Percentiles rank a stretch among this genome's conserved stretches.
phyloP scores from a whole-genome alignment of 2,113 vertebrate genomes.

The Misgurnus mizolepis region DNA sequence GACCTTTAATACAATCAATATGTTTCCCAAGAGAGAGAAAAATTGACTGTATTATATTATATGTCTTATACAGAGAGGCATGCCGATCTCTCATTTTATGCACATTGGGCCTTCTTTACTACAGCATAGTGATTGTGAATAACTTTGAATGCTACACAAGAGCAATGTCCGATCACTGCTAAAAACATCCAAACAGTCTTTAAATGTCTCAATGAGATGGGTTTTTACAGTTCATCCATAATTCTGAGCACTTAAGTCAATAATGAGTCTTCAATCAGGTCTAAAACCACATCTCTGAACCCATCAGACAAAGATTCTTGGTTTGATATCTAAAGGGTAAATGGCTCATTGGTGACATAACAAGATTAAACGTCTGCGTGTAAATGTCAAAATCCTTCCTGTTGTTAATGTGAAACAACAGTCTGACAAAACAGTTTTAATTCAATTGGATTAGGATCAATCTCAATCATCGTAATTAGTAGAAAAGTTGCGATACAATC shows the following conservation, averaged over 20 bases:
- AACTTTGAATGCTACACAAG: no score
- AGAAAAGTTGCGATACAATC: conserved; percentile 12
- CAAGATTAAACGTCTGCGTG: conserved; percentile 55
- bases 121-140: no score
- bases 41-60: no score
- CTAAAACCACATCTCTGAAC: conserved; percentile 15
- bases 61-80: no score
- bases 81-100: no score
- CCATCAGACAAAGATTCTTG: conserved; percentile 43
- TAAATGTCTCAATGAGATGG: background rate
- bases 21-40: background rate
- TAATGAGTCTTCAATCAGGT: conserved; percentile 43
- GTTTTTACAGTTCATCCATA: background rate
- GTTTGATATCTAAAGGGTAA: conserved; percentile 2
- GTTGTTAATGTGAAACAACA: background rate
- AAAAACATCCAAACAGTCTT: no score
- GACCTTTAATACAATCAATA: background rate
- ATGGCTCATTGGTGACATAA: conserved; percentile 60
- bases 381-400: background rate
- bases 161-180: no score
- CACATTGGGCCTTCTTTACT: no score
- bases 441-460: background rate
- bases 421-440: background rate
- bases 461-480: background rate
- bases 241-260: conserved; percentile 28